phyloP scores from a whole-genome alignment of 1,140 invertebrate genomes.

The Musca domestica region DNA sequence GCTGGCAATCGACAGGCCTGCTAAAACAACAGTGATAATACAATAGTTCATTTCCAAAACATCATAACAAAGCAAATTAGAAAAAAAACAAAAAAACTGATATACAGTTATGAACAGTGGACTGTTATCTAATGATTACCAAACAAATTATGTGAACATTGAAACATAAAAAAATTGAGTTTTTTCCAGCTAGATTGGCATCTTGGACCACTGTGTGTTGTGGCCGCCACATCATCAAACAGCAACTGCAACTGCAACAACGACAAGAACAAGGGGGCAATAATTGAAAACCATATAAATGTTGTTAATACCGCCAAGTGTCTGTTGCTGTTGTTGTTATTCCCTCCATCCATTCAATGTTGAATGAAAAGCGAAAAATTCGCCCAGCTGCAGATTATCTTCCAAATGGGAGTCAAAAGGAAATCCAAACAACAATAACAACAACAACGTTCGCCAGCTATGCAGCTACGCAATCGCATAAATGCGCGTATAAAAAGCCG shows the following conservation, averaged over 20 bases:
- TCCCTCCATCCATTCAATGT: conserved; percentile 9
- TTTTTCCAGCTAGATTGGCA: no score
- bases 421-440: not conserved
- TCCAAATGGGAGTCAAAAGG: not conserved
- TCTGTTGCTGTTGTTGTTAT: not conserved
- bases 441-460: not conserved
- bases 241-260: not conserved
- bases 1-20: no score
- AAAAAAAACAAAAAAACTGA: no score
- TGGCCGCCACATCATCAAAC: not conserved
- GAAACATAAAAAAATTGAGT: no score
- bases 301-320: not conserved
- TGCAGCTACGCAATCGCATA: conserved; percentile 7
- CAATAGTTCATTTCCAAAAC: no score
- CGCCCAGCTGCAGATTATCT: conserved; percentile 14
- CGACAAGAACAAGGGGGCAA: not conserved
- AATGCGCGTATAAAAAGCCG: conserved; percentile 1
- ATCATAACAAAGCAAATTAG: no score
- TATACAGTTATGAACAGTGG: no score
- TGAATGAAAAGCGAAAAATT: conserved; percentile 1
- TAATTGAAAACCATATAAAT: conserved; percentile 6
- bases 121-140: no score
- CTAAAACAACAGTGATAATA: no score
- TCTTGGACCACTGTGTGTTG: no score
- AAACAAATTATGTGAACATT: no score